phyloP scores from a whole-genome alignment of 2,113 vertebrate genomes.

The Microtus oregoni region DNA sequence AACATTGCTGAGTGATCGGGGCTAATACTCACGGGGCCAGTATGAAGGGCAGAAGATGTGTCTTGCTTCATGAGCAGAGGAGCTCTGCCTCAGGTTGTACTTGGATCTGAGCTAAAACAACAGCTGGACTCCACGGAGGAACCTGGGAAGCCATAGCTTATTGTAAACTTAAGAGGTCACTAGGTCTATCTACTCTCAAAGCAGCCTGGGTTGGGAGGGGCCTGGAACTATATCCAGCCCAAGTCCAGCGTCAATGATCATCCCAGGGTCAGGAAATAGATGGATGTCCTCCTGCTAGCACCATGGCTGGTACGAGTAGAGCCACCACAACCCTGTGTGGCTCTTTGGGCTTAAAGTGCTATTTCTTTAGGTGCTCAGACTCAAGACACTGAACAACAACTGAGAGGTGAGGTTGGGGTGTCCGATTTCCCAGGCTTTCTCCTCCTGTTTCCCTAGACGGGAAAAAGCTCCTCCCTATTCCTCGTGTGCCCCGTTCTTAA shows the following conservation, averaged over 20 bases:
- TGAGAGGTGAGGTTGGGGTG: neutral
- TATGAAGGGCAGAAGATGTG: neutral
- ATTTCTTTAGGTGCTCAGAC: neutral
- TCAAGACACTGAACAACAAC: neutral
- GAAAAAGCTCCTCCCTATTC: neutral
- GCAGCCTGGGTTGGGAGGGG: neutral
- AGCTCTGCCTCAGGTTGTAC: neutral
- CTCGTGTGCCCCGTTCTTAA: neutral
- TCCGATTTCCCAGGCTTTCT: neutral
- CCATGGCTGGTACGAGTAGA: neutral
- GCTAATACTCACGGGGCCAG: neutral
- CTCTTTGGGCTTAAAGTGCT: neutral
- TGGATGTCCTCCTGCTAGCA: neutral
- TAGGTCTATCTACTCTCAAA: neutral
- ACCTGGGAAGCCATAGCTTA: neutral
- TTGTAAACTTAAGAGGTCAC: neutral
- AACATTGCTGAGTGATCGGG: neutral
- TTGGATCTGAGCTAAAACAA: neutral
- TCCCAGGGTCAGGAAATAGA: neutral
- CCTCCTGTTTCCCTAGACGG: neutral
- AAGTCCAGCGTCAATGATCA: neutral
- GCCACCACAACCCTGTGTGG: neutral
- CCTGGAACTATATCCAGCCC: neutral
- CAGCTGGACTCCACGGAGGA: neutral
- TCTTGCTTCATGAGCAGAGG: neutral